A percentile compares a stretch with the other conserved stretches of the same genome.
These are phyloP conservation scores for Hypsopygia costalis DNA, from an alignment of 2,888 invertebrate species.

Conservation along the genomic window DNA sequence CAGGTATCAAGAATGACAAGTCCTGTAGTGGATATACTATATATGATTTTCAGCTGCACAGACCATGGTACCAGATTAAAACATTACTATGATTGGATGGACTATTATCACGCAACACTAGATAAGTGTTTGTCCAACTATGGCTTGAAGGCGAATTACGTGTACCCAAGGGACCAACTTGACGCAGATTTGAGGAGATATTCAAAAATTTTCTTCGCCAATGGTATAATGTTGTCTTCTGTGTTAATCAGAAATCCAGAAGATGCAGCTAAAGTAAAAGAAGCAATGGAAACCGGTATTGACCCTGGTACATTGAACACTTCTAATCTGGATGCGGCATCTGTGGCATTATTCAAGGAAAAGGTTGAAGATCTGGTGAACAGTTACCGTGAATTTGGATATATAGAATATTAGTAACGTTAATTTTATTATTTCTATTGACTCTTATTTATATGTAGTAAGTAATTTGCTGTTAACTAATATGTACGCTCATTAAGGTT, in stretches of 20 bases:
- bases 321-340: background rate
- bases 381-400: constrained; percentile 22
- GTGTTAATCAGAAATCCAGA: constrained; percentile 23
- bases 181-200: constrained; percentile 32
- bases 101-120: constrained; percentile 27
- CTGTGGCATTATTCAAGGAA: constrained; percentile 14
- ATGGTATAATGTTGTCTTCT: constrained; percentile 19
- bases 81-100: constrained; percentile 27
- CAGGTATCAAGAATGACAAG: constrained; percentile 32
- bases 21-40: constrained; percentile 36
- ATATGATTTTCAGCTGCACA: constrained; percentile 39
- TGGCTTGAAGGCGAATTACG: constrained; percentile 26
- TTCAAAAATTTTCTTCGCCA: constrained; percentile 22
- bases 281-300: constrained; percentile 2
- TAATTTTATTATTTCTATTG: no score
- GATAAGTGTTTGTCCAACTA: constrained; percentile 26
- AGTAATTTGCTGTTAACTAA: no score
- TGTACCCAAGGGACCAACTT: constrained; percentile 33
- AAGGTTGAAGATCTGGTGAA: constrained; percentile 21
- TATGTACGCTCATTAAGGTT: no score
- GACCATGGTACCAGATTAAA: constrained; percentile 29
- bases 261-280: constrained; percentile 24
- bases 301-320: background rate
- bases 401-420: background rate
- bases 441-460: no score